Conservation (phyloP, 2,888 invertebrate genomes). For the Nemotelus nigrinus region DNA sequence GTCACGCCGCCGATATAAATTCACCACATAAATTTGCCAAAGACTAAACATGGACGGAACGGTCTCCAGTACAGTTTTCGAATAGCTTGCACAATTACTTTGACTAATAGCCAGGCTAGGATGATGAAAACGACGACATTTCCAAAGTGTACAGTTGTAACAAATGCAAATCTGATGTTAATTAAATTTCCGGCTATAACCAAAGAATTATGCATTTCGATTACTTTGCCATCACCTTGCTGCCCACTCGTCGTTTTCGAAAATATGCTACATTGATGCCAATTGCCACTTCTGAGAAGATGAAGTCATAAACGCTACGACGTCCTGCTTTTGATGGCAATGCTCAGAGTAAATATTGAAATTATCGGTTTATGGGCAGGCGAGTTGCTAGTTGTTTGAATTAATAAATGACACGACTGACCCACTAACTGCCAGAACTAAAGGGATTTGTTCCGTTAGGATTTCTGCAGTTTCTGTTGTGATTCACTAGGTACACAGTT, state of each 20-base stretch:
- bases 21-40: not conserved
- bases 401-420: too few relatives aligned
- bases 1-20: slow-evolving; percentile 8
- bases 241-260: not conserved
- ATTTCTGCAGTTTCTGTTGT: too few relatives aligned
- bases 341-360: too few relatives aligned
- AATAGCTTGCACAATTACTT: not conserved
- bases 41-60: not conserved
- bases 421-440: too few relatives aligned
- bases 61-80: not conserved
- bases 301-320: too few relatives aligned
- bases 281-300: too few relatives aligned
- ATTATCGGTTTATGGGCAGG: too few relatives aligned
- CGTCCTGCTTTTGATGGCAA: too few relatives aligned
- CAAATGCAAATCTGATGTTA: not conserved
- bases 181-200: slow-evolving; percentile 10
- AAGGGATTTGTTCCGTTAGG: too few relatives aligned
- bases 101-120: not conserved
- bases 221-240: not conserved
- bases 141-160: not conserved
- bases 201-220: not conserved
- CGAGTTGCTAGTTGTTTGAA: too few relatives aligned
- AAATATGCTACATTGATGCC: too few relatives aligned
- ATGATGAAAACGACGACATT: not conserved
- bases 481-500: too few relatives aligned